Evolutionary conservation across 2,113 vertebrate genomes (phyloP), one percentile per base, ranked within the genome.

Genomic region (Himantopus leucocephalus): DNA sequence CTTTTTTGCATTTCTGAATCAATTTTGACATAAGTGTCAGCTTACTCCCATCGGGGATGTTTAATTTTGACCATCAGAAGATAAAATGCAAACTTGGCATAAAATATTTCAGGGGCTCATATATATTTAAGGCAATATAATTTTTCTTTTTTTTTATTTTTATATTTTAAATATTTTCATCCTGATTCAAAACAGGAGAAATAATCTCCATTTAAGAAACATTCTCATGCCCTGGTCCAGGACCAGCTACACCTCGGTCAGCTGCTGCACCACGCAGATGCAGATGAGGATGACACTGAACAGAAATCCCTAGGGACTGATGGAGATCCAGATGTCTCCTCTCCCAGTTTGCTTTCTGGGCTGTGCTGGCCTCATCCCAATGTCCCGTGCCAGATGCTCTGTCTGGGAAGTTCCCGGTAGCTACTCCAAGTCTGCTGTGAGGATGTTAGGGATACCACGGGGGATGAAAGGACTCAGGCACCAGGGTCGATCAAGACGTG

Each of bases 401-500:
- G 0, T 11, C 5, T 39, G 68, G 23, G 37, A 55, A 20, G 30
- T 2, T 74, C 52, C 52, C 1, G 3, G 47, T 3, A 37, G 60
- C 24, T 24, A 35, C 32, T 84, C n/a, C 68, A 39, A 64, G 50
- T 24, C 53, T 32, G 27, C 52, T 48, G 23, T 34, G 67, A 58
- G 45, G 50, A 43, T 52, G 29, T 41, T 76, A 71, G 37, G 1
- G 11, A 8, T 37, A 30, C 15, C 37, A 21, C 1, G 0, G 17
- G 59, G 39, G 29, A 41, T 7, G 26, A 74, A 55, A 7, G 0
- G 32, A 7, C 9, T 47, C 56, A 78, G 50, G 56, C 34, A 78
- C 10, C 32, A 30, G 56, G 10, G 16, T 16, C 0, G 0, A 10
- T 10, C 0, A 0, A 53, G 55, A 53, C 0, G 0, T 12, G 30